A percentile compares a stretch with the other conserved stretches of the same genome.
Evolutionary conservation across 2,113 vertebrate species (phyloP).

Genomic region (Callorhinus ursinus): DNA sequence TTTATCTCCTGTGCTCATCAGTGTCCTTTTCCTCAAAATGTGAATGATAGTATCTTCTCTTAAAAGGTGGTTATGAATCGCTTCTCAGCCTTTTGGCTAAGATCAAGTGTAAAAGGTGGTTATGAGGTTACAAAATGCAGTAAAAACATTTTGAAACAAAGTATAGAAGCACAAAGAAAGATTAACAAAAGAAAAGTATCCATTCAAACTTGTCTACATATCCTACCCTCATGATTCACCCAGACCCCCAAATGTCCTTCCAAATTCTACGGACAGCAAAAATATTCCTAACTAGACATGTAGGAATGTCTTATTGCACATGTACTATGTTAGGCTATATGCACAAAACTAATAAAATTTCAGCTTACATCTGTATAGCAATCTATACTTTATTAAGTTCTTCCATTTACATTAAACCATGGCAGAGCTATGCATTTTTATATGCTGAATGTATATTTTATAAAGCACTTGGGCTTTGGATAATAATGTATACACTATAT

Average conservation of each 20-base stretch:
- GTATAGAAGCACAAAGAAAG: neutral
- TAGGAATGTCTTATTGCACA: neutral
- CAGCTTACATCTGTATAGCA: slow-evolving; percentile 48
- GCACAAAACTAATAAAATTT: slow-evolving; percentile 49
- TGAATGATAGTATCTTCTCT: neutral
- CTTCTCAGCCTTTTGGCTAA: too few species aligned
- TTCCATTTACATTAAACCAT: slow-evolving; percentile 49
- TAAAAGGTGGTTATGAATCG: neutral
- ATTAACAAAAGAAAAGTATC: neutral
- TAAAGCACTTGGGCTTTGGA: slow-evolving; percentile 33
- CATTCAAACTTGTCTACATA: neutral
- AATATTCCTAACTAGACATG: slow-evolving; percentile 21
- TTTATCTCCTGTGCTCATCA: neutral
- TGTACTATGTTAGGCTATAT: neutral
- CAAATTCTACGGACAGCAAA: slow-evolving; percentile 32
- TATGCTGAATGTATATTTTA: slow-evolving; percentile 33
- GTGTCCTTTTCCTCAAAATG: neutral
- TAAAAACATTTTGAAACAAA: slow-evolving; percentile 32
- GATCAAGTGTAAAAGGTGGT: neutral
- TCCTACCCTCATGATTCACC: neutral
- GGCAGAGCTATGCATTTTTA: slow-evolving; percentile 54
- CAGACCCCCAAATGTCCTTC: neutral
- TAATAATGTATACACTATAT: neutral
- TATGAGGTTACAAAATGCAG: neutral
- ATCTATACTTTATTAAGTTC: slow-evolving; percentile 53